These are phyloP conservation scores for Eulemur mongoz DNA, from an alignment of 2,797 vertebrate genomes.

Conservation along the genomic window DNA sequence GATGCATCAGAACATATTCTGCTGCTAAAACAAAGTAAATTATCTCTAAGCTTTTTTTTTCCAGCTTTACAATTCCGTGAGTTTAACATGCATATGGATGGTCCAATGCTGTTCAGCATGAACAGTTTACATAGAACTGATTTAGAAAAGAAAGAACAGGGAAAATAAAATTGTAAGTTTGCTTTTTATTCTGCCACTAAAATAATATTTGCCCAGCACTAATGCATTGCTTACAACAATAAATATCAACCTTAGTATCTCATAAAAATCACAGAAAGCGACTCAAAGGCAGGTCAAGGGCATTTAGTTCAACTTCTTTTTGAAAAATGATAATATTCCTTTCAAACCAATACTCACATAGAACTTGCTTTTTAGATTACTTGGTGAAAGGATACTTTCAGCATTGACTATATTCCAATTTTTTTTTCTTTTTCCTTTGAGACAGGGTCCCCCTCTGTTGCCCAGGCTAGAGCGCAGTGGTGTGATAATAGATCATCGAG, in stretches of 20 bases:
- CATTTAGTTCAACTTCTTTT: slow-evolving; percentile 25
- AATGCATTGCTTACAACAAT: slow-evolving; percentile 49
- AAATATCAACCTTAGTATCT: neutral
- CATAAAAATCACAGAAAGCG: slow-evolving; percentile 51
- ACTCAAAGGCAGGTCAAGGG: slow-evolving; percentile 56
- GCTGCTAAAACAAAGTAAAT: neutral
- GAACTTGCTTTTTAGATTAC: neutral
- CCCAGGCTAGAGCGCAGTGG: neutral
- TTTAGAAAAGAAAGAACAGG: neutral
- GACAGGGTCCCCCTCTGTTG: neutral
- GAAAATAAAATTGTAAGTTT: slow-evolving; percentile 45
- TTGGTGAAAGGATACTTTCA: neutral
- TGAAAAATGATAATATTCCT: neutral
- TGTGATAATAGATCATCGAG: neutral
- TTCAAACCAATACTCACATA: neutral
- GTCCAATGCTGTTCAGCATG: neutral
- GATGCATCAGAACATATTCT: neutral
- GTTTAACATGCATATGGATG: neutral
- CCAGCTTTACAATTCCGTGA: slow-evolving; percentile 5
- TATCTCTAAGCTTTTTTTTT: neutral
- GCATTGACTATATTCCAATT: neutral
- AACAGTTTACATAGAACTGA: slow-evolving; percentile 31
- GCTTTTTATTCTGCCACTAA: slow-evolving; percentile 42
- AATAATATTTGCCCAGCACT: slow-evolving; percentile 54
- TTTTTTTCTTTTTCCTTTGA: neutral